A percentile compares a stretch with the other conserved stretches of the same genome.
Conservation (phyloP, 2,113 vertebrate species). For the Asarcornis scutulata region DNA sequence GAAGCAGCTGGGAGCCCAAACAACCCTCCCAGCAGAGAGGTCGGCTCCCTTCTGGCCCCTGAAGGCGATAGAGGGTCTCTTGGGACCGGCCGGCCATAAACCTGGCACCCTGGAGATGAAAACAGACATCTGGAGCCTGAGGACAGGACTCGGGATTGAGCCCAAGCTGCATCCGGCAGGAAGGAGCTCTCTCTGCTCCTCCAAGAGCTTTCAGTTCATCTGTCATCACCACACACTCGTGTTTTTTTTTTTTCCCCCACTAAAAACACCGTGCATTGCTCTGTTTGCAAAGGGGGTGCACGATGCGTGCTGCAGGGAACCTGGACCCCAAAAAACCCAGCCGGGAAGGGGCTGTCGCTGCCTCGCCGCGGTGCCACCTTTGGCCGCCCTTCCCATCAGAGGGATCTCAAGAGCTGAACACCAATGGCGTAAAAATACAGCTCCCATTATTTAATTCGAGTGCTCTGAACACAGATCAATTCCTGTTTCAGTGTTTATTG, state of each 20-base stretch:
- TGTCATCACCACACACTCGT: not conserved
- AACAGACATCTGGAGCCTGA: fast-evolving
- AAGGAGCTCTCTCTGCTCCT: not conserved
- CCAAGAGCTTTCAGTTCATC: not conserved
- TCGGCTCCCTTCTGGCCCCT: fast-evolving
- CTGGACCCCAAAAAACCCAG: not conserved
- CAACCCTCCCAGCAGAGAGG: not conserved
- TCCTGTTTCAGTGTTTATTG: not conserved
- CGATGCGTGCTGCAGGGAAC: not conserved
- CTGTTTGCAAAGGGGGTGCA: not conserved
- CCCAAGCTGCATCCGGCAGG: not conserved
- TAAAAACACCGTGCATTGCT: not conserved
- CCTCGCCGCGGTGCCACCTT: fast-evolving
- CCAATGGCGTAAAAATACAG: not conserved
- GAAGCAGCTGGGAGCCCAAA: not conserved
- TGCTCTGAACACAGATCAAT: not conserved
- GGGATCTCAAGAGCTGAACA: not conserved
- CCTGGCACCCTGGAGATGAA: fast-evolving
- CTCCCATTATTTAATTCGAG: not conserved
- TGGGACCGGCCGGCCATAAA: not conserved
- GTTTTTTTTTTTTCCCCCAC: not conserved
- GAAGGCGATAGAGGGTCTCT: not conserved
- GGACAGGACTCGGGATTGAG: not conserved
- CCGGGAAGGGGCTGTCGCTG: not conserved
- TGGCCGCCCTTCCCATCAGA: not conserved